phyloP scores from a whole-genome alignment of 2,113 vertebrate genomes.

The Rattus rattus region DNA sequence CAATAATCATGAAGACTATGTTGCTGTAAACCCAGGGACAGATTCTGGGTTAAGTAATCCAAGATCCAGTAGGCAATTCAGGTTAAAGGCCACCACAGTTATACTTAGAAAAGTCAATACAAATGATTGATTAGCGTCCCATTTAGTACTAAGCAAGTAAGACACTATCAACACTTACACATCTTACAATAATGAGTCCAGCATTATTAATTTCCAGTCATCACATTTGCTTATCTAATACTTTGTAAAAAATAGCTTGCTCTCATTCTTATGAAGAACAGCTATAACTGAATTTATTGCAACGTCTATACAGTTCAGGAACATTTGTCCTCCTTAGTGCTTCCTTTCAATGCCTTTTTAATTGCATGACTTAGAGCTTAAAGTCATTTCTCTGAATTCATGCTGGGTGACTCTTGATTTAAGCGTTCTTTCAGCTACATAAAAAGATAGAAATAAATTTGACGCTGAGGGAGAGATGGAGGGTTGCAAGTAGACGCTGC shows the following conservation, averaged over 20 bases:
- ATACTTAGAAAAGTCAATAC: neutral
- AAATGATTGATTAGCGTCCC: neutral
- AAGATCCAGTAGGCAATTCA: neutral
- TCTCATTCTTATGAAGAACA: constrained; percentile 26
- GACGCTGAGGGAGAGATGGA: neutral
- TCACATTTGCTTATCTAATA: neutral
- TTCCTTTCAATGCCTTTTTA: constrained; percentile 47
- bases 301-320: constrained; percentile 26
- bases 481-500: neutral
- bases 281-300: constrained; percentile 1
- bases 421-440: constrained; percentile 50
- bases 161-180: neutral
- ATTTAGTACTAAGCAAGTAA: neutral
- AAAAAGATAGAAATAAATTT: constrained; percentile 50
- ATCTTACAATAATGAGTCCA: neutral
- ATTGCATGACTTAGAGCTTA: constrained; percentile 42
- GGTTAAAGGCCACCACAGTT: neutral
- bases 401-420: constrained; percentile 46
- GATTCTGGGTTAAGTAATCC: neutral
- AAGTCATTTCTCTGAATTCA: constrained; percentile 43
- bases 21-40: neutral
- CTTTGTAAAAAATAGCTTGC: constrained; percentile 4
- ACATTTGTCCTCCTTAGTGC: neutral
- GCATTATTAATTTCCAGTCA: constrained; percentile 35
- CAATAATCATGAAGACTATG: neutral